These are phyloP conservation scores for Actinernus sp. DNA, from an alignment of 92 coral and sea anemone species.

Conservation along the genomic window DNA sequence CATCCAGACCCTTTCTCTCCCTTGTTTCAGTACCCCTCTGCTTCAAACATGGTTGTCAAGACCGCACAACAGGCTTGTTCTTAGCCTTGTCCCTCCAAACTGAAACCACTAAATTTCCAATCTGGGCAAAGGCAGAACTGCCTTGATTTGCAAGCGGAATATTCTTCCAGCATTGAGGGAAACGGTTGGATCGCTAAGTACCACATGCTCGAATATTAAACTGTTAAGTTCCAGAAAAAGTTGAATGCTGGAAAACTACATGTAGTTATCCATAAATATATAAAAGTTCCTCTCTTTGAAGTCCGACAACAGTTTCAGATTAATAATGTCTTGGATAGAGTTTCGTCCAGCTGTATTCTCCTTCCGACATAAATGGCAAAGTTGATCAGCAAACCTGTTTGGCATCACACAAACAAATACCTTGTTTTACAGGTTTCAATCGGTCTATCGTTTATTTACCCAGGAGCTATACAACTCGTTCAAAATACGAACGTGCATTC, in stretches of 20 bases:
- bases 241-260: conserved; percentile 45
- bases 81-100: conserved; percentile 3
- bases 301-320: conserved; percentile 4
- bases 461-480: no score
- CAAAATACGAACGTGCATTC: no score
- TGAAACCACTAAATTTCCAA: not conserved
- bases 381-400: conserved; percentile 32
- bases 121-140: conserved; percentile 1
- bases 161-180: conserved; percentile 4
- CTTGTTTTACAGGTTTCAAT: conserved; percentile 3
- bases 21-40: not conserved
- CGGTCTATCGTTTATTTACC: no score
- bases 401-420: conserved; percentile 23
- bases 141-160: not conserved
- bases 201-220: conserved; percentile 35
- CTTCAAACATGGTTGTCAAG: not conserved
- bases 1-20: not conserved
- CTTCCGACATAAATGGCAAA: conserved; percentile 43
- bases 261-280: conserved; percentile 49
- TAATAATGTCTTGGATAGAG: conserved; percentile 14
- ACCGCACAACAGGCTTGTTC: conserved; percentile 5
- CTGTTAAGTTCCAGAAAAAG: conserved; percentile 31
- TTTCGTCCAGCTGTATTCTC: conserved; percentile 31
- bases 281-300: conserved; percentile 14
- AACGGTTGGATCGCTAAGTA: conserved; percentile 34